Percentiles rank a stretch among this genome's conserved stretches.
These are phyloP conservation scores for Trisateles emortualis DNA, from an alignment of 2,888 invertebrate species.

Conservation along the genomic window DNA sequence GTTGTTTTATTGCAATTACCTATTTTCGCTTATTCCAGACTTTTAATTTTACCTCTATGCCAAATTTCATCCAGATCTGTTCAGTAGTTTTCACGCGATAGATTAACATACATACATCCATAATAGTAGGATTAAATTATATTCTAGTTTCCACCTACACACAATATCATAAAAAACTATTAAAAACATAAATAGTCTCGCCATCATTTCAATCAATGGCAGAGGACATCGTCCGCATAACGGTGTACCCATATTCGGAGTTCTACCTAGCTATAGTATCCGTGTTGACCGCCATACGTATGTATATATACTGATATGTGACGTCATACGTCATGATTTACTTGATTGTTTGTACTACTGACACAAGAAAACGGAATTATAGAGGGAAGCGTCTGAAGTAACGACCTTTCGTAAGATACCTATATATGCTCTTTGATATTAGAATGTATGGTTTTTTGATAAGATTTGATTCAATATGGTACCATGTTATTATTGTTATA, in stretches of 20 bases:
- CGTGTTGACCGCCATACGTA: background rate
- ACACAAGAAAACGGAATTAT: background rate
- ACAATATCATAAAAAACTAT: background rate
- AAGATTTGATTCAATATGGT: too few relatives aligned
- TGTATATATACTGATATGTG: background rate
- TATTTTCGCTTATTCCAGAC: too few relatives aligned
- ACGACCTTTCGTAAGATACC: too few relatives aligned
- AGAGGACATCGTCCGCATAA: constrained; percentile 7
- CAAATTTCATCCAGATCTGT: too few relatives aligned
- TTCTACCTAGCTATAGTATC: background rate
- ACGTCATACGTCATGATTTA: constrained; percentile 11
- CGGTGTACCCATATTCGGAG: background rate
- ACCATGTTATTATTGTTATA: too few relatives aligned
- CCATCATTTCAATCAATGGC: background rate
- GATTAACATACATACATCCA: too few relatives aligned
- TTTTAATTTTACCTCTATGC: too few relatives aligned
- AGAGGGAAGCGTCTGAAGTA: background rate
- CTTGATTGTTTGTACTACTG: background rate
- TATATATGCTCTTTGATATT: background rate
- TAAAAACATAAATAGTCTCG: background rate
- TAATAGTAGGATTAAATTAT: too few relatives aligned
- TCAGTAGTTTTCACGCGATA: too few relatives aligned
- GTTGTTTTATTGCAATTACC: too few relatives aligned
- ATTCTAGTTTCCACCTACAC: too few relatives aligned
- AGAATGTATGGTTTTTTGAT: background rate